Percentiles rank a stretch among this genome's conserved stretches.
Conservation (phyloP, 2,113 vertebrate genomes). For the Silurus asotus region DNA sequence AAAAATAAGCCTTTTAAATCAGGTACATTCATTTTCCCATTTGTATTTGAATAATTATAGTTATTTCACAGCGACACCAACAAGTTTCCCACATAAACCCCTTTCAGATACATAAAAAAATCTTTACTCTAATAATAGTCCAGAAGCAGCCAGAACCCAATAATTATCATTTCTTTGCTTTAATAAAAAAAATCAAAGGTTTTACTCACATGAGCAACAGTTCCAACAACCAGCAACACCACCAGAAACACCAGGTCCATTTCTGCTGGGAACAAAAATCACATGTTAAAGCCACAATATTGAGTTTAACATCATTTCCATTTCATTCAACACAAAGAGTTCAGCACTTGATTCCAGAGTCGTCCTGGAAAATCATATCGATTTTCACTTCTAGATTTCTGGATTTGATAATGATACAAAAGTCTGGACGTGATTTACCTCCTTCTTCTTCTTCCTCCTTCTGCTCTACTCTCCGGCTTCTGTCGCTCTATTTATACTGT, state of each 20-base stretch:
- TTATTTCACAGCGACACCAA: neutral
- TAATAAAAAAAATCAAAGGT: neutral
- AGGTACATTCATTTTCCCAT: neutral
- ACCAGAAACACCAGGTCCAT: slow-evolving; percentile 35
- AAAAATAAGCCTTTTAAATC: neutral
- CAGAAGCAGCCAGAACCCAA: neutral
- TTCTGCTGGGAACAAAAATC: slow-evolving; percentile 2
- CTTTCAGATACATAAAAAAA: neutral
- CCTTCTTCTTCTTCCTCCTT: neutral
- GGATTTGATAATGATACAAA: no score
- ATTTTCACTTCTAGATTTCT: no score
- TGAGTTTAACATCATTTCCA: neutral
- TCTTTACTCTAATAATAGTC: neutral
- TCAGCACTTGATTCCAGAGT: neutral
- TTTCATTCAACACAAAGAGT: neutral
- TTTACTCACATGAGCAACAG: slow-evolving; percentile 36
- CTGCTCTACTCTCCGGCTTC: neutral
- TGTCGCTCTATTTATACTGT: slow-evolving; percentile 36
- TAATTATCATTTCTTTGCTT: neutral
- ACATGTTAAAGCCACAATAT: neutral
- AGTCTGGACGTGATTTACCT: slow-evolving; percentile 1
- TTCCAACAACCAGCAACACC: slow-evolving; percentile 24
- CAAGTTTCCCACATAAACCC: neutral
- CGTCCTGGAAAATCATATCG: neutral
- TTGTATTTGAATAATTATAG: neutral